phyloP scores from a whole-genome alignment of 2,888 invertebrate genomes.

The Abrostola tripartita region DNA sequence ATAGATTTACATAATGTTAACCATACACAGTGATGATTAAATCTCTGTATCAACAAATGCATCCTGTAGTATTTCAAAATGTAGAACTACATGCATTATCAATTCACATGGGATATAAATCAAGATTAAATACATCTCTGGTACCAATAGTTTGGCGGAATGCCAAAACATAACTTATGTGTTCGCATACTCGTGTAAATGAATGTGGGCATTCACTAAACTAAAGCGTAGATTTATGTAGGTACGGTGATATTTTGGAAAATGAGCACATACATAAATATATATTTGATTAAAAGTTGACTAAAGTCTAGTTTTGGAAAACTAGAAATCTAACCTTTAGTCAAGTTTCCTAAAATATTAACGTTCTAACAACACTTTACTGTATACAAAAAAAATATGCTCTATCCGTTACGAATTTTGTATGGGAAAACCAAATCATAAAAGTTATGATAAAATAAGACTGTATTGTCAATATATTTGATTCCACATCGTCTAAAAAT shows the following conservation, averaged over 20 bases:
- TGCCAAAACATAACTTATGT: conserved; percentile 63
- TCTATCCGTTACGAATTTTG: no score
- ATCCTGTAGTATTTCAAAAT: conserved; percentile 27
- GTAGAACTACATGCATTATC: conserved; percentile 38
- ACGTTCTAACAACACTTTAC: no score
- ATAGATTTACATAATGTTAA: not conserved
- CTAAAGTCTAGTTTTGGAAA: not conserved
- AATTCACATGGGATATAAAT: conserved; percentile 60
- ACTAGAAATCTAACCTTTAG: not conserved
- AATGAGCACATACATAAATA: conserved; percentile 27
- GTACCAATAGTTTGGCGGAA: conserved; percentile 56
- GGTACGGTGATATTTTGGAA: conserved; percentile 7
- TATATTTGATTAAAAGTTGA: conserved; percentile 1
- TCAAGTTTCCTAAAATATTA: no score
- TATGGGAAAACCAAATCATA: not conserved
- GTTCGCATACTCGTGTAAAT: conserved; percentile 31
- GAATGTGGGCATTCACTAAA: conserved; percentile 24
- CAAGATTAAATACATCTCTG: conserved; percentile 60
- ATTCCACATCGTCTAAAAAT: conserved; percentile 62
- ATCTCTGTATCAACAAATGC: conserved; percentile 21
- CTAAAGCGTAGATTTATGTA: conserved; percentile 30
- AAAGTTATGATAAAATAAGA: not conserved
- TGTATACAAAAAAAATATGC: no score
- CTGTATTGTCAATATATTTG: conserved; percentile 49
- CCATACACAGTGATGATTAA: not conserved